phyloP scores from a whole-genome alignment of 2,888 invertebrate genomes.

The Calameuta pallipes region DNA sequence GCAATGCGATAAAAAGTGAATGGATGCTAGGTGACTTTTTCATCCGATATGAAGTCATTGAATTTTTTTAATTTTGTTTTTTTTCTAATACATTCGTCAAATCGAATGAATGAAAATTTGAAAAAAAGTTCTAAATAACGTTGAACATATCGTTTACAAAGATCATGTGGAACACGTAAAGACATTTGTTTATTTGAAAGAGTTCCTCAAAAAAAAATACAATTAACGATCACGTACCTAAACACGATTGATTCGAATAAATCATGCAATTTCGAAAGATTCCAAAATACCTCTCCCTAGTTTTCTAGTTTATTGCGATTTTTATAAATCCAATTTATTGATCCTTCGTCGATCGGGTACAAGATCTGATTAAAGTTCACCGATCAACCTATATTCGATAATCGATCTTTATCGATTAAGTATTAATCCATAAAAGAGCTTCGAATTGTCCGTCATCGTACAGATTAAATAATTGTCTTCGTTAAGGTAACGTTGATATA shows the following conservation, averaged over 20 bases:
- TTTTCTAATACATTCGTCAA: neutral
- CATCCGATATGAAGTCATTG: neutral
- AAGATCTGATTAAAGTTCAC: neutral
- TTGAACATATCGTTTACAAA: constrained; percentile 26
- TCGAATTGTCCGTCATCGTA: neutral
- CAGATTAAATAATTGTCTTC: neutral
- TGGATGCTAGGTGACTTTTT: neutral
- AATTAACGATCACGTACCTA: constrained; percentile 6
- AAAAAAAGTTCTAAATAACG: constrained; percentile 11
- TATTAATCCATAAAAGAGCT: neutral
- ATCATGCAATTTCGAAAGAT: neutral
- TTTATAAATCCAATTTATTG: neutral
- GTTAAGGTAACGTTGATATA: neutral
- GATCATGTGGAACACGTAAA: neutral
- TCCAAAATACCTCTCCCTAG: neutral
- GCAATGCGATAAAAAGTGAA: neutral
- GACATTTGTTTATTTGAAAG: neutral
- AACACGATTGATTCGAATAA: neutral
- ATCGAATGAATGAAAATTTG: constrained; percentile 13
- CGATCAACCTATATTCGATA: neutral
- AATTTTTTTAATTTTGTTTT: neutral
- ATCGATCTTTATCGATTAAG: neutral
- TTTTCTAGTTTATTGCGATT: neutral
- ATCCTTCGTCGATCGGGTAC: neutral
- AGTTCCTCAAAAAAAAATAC: neutral